Percentiles rank a stretch among this genome's conserved stretches.
Conservation (phyloP, 2,113 vertebrate species). For the Hippocampus mohnikei region DNA sequence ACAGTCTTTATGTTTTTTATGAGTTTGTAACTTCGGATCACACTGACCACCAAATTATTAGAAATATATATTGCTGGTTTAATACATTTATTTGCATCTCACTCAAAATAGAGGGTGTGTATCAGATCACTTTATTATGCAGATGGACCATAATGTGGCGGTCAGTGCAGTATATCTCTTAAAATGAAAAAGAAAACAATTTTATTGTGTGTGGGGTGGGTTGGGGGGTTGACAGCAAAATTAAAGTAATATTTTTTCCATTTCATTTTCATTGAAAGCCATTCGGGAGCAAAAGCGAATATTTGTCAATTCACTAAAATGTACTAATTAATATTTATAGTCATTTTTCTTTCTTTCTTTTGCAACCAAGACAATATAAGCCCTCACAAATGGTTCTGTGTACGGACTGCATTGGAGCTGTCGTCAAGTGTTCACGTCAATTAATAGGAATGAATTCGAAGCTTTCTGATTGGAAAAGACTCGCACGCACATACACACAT, state of each 20-base stretch:
- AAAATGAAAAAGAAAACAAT: background rate
- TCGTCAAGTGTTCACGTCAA: slow-evolving; percentile 3
- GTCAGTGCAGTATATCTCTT: background rate
- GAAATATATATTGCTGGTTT: background rate
- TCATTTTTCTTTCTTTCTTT: slow-evolving; percentile 3
- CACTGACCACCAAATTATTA: background rate
- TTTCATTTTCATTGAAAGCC: background rate
- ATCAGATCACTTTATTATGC: background rate
- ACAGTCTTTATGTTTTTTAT: too few species aligned
- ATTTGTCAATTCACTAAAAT: slow-evolving; percentile 26
- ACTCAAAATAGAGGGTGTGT: background rate
- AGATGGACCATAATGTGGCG: background rate
- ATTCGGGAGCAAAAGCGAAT: slow-evolving; percentile 13
- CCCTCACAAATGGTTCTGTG: background rate
- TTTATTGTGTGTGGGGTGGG: background rate
- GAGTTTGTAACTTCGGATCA: background rate
- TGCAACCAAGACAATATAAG: background rate
- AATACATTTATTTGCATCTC: background rate
- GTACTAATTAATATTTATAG: slow-evolving; percentile 44
- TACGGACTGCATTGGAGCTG: background rate
- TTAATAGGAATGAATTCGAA: slow-evolving; percentile 8
- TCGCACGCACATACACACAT: background rate
- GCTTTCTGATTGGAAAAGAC: slow-evolving; percentile 24
- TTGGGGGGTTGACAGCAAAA: background rate
- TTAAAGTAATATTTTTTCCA: background rate